Base-by-base conservation (phyloP, 2,113 vertebrate genomes). In the Pleuronectes platessa region DNA sequence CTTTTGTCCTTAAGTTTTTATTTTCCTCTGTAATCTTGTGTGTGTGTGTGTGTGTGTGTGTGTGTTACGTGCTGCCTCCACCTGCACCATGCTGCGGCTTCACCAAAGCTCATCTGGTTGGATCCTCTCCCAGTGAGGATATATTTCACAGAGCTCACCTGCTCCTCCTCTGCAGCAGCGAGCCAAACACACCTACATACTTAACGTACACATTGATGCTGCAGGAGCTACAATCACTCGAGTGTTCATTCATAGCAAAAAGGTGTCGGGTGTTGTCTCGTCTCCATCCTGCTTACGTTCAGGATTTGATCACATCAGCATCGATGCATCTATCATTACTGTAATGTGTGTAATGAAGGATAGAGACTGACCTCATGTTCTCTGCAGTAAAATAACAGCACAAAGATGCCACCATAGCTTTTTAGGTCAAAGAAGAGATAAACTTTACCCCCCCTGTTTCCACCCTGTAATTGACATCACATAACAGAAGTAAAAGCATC, bases 141-240 rank as follows among this genome's bases (percentile, higher is more conserved):
- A 20, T 5, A 45, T 62, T 67, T 40, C 15, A 24, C 35, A 3
- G 31, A 31, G 21, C 75, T 37, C 58, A 60, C 42, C 37, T 66
- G 23, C 35, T 59, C 13, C 45, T 47, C 5, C 18, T 51, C 45
- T 21, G 61, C 2, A 9, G 14, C 15, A 70, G 49, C 15, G 31
- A 78, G 71, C 80, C 74, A 71, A 76, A 81, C 85, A 81, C 85
- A 37, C 78, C 71, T 64, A 61, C 78, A 47, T 47, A 49, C 65
- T 40, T 45, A 49, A 77, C 3, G 6, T 37, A 49, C 47, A 55
- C 67, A 21, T 6, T 56, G 58, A 56, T 71, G 42, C 2, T 26
- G 60, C 53, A 47, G 35, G 61, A 76, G 76, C 6, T 64, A 51
- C 13, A 42, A 6, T 31, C 49, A 12, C 67, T 72, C 68, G 0